Evolutionary conservation across 1,140 invertebrate genomes (phyloP).

Genomic region (Pomacea maculata): DNA sequence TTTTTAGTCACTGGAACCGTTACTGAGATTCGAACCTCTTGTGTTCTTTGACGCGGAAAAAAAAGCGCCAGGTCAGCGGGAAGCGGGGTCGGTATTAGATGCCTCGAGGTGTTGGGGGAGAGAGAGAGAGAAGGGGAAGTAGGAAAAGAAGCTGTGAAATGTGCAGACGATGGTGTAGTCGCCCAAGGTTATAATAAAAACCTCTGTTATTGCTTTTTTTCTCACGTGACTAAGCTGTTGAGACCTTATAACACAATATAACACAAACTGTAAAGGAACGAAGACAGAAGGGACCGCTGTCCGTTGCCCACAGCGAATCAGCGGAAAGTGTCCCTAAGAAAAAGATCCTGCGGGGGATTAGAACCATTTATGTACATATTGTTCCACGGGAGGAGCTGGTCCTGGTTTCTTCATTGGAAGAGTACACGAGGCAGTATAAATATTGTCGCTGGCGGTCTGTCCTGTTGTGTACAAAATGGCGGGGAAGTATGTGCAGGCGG

Average conservation of each 20-base stretch:
- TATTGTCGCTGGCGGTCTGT: background rate
- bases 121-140: background rate
- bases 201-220: background rate
- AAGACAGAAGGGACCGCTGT: background rate
- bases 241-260: background rate
- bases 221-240: background rate
- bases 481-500: background rate
- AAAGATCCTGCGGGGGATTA: background rate
- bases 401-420: background rate
- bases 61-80: background rate
- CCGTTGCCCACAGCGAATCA: background rate
- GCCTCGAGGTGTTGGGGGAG: background rate
- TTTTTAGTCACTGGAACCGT: too few relatives aligned
- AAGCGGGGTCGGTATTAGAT: background rate
- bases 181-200: slow-evolving; percentile 2
- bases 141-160: background rate
- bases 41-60: too few relatives aligned
- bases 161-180: background rate
- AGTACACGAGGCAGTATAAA: background rate
- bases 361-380: slow-evolving; percentile 4
- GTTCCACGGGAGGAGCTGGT: background rate
- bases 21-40: too few relatives aligned
- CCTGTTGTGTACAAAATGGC: background rate
- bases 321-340: background rate
- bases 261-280: background rate